These are phyloP conservation scores for Epinephelus fuscoguttatus DNA, from an alignment of 2,113 vertebrate species.

Conservation along the genomic window DNA sequence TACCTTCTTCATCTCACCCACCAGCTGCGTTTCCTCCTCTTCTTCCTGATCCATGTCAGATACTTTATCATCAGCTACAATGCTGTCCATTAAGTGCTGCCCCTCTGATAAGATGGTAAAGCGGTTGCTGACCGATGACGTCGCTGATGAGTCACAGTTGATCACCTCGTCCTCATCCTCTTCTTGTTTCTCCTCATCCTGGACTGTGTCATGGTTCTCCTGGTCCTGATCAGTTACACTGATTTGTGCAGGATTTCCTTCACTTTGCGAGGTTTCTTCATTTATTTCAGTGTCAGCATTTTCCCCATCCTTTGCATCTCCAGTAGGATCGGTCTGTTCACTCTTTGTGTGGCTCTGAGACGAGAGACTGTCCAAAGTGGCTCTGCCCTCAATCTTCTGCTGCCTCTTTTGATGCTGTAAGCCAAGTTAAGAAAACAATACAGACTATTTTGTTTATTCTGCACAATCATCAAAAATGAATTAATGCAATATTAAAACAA, in stretches of 20 bases:
- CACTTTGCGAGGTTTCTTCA: slow-evolving; percentile 12
- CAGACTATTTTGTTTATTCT: not conserved
- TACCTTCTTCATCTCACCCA: slow-evolving; percentile 82
- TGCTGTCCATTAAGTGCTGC: slow-evolving; percentile 35
- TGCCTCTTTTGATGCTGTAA: slow-evolving; percentile 90
- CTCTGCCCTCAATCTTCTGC: slow-evolving; percentile 88
- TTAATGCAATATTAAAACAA: not conserved
- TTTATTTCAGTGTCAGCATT: slow-evolving; percentile 12
- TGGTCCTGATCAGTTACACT: slow-evolving; percentile 32
- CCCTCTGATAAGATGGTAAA: slow-evolving; percentile 71
- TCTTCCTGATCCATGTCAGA: slow-evolving; percentile 41
- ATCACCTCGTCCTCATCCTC: slow-evolving; percentile 51
- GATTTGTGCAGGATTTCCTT: slow-evolving; percentile 20
- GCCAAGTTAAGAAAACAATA: not conserved
- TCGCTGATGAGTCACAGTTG: slow-evolving; percentile 32
- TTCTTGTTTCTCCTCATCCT: slow-evolving; percentile 41
- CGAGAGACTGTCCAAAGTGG: slow-evolving; percentile 71
- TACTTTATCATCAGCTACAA: slow-evolving; percentile 36
- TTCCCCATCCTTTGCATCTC: slow-evolving; percentile 17
- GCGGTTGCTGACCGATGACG: slow-evolving; percentile 60
- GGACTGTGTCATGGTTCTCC: not conserved
- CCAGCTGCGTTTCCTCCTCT: slow-evolving; percentile 71
- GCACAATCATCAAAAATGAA: not conserved
- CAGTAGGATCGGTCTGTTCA: not conserved
- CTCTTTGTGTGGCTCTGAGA: slow-evolving; percentile 32